phyloP scores from a whole-genome alignment of 2,113 vertebrate species.

The Zosterops hypoxanthus region DNA sequence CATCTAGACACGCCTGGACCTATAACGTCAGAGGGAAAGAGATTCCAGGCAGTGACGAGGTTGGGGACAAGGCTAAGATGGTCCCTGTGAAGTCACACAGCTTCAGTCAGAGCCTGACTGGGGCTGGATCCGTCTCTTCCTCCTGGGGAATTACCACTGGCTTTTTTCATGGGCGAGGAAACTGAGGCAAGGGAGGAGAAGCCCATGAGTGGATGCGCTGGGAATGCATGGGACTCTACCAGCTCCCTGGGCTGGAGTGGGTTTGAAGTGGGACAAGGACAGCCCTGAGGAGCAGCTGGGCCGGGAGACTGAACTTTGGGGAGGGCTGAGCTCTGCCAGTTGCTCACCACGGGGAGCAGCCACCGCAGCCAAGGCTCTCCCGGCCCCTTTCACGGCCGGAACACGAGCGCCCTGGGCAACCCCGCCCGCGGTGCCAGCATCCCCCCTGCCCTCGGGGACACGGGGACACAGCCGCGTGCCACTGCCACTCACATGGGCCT shows the following conservation, averaged over 20 bases:
- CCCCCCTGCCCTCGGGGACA: neutral
- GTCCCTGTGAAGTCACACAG: neutral
- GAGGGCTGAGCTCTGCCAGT: neutral
- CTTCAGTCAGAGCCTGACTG: neutral
- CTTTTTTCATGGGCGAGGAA: neutral
- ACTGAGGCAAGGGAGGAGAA: neutral
- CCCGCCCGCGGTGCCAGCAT: neutral
- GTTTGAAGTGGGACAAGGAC: neutral
- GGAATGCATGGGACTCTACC: rapidly evolving
- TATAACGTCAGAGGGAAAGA: rapidly evolving
- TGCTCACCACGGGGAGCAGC: neutral
- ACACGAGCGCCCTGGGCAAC: neutral
- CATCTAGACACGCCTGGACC: neutral
- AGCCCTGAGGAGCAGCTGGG: neutral
- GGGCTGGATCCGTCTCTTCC: neutral
- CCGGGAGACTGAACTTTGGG: rapidly evolving
- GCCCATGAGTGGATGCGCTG: neutral
- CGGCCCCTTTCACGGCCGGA: neutral
- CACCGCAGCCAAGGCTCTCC: neutral
- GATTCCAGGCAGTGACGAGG: neutral
- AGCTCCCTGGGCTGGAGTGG: rapidly evolving
- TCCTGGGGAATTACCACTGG: neutral
- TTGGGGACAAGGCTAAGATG: neutral
- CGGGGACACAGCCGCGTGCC: neutral
- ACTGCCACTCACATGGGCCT: neutral